A percentile compares a stretch with the other conserved stretches of the same genome.
Conservation (phyloP, 1,140 invertebrate genomes). For the Orchestia grillus region DNA sequence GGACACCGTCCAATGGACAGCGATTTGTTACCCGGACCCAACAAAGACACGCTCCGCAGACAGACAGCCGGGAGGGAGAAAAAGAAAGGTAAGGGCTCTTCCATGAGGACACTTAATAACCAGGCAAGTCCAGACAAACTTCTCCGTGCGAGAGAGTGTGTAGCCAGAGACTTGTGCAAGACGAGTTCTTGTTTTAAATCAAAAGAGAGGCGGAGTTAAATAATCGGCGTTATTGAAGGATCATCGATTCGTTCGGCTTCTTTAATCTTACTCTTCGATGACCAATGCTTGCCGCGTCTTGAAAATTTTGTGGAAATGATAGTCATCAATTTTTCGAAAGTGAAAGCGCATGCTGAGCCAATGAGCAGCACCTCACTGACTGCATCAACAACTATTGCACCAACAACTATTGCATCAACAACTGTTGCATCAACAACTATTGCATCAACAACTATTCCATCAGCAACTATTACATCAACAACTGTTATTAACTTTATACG, state of each 20-base stretch:
- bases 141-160: background rate
- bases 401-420: too few relatives aligned
- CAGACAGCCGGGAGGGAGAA: background rate
- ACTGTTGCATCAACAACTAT: too few relatives aligned
- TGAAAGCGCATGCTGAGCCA: too few relatives aligned
- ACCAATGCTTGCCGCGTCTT: background rate
- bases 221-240: background rate
- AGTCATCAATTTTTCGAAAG: background rate
- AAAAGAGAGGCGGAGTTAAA: background rate
- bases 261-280: background rate
- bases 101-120: background rate
- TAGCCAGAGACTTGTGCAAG: background rate
- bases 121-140: background rate
- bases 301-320: background rate
- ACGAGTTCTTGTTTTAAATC: background rate
- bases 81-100: background rate
- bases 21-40: slow-evolving; percentile 47
- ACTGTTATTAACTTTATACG: too few relatives aligned
- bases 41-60: slow-evolving; percentile 30
- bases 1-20: slow-evolving; percentile 43
- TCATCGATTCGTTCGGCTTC: background rate
- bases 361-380: too few relatives aligned
- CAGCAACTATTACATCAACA: too few relatives aligned
- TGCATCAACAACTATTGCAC: too few relatives aligned
- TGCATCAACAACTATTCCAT: too few relatives aligned